Base-by-base conservation (phyloP, 2,113 vertebrate genomes). In the Apteryx mantelli region DNA sequence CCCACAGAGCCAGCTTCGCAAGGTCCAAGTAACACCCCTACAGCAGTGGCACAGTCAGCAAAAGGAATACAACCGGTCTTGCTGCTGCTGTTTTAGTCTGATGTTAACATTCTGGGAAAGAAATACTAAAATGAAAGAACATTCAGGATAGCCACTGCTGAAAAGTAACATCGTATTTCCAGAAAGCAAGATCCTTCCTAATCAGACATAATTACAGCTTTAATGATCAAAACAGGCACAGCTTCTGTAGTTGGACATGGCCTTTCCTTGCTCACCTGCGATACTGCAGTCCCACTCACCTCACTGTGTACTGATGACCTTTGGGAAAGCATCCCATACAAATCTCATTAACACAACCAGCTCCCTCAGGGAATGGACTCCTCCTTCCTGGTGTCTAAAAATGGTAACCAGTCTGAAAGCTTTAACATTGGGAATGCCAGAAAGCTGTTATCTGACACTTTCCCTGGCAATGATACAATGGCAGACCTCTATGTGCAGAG, bases 21-120 rank as follows among this genome's bases (percentile, higher is more conserved):
- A 2, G 58, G 8, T 25, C 12, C 9, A 1, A 44, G 50, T 6
- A 38, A 38, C 66, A 40, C 15, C 34, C 32, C 22, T 9, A 17
- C 42, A 24, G 64, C 5, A 0, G 61, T 11, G 40, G 26, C 61
- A n/a, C 22, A 16, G 63, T 12, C 68, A 65, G 50, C 34, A 52
- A 36, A 6, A 40, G 36, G 60, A 32, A 78, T 55, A 32, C 17
- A 16, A 13, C 21, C 21, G 7, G 3, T 60, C 77, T 60, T 13
- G 34, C 44, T 71, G 63, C 18, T 38, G 19, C 30, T 20, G 53
- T 24, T 30, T 61, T 36, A n/a, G n/a, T n/a, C 38, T n/a, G 21
- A 17, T 1, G 7, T 13, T 11, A 30, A n/a, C 10, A 16, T 30
- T 77, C 40, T 0, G 1, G 34, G 61, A 52, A 22, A 63, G 50